Evolutionary conservation across 2,797 vertebrate genomes (phyloP).

Genomic region (Chelmon rostratus): DNA sequence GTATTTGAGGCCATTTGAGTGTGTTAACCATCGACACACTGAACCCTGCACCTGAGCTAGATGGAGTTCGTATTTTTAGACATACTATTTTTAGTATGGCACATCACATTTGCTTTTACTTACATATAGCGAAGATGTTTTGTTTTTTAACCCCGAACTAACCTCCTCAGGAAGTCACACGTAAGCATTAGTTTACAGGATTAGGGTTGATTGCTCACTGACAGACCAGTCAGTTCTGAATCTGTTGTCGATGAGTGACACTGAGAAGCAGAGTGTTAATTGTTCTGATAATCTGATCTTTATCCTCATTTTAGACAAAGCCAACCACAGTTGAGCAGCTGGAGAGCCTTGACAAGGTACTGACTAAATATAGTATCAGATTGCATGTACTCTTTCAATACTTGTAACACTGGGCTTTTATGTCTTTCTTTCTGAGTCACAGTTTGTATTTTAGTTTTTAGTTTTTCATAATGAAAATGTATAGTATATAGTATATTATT

Average conservation of each 20-base stretch:
- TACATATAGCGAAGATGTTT: background rate
- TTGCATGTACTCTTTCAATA: background rate
- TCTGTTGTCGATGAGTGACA: background rate
- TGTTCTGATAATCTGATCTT: conserved; percentile 44
- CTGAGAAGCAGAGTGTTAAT: background rate
- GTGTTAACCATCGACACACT: background rate
- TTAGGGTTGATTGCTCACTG: background rate
- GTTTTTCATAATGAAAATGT: background rate
- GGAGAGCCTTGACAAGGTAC: conserved; percentile 96
- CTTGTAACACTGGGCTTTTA: background rate
- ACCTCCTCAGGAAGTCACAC: background rate
- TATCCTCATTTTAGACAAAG: conserved; percentile 86
- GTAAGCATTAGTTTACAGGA: background rate
- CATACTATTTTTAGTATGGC: conserved; percentile 57
- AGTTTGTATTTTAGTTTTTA: background rate
- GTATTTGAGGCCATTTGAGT: background rate
- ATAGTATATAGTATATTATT: background rate
- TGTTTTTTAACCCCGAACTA: no score
- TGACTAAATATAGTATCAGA: background rate
- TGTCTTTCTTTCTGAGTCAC: background rate
- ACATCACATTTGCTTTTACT: background rate
- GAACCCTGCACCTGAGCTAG: conserved; percentile 22
- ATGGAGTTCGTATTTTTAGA: conserved; percentile 16
- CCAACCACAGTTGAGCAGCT: conserved; percentile 93
- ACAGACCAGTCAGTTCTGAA: background rate